phyloP scores from a whole-genome alignment of 2,888 invertebrate genomes.

The Apoderus coryli region DNA sequence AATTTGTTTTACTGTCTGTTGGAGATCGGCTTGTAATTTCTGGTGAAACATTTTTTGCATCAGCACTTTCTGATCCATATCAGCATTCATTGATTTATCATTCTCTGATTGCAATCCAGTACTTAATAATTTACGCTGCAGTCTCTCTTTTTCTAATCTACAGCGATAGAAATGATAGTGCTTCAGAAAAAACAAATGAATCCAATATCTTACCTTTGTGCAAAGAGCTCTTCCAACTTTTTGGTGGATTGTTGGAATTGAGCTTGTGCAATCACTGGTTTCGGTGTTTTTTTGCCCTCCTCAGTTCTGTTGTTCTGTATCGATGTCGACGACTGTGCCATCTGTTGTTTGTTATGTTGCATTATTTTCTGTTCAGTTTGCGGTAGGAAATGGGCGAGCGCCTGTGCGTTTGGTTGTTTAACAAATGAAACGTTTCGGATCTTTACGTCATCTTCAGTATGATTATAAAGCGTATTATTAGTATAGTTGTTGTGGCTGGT shows the following conservation, averaged over 20 bases:
- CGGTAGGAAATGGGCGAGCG: conserved; percentile 29
- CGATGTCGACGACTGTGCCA: conserved; percentile 7
- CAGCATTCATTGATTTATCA: conserved; percentile 27
- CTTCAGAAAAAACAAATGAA: too few relatives aligned
- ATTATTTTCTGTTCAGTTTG: conserved; percentile 28
- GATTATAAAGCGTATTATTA: too few relatives aligned
- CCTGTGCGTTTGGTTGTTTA: conserved; percentile 31
- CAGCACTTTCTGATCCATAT: conserved; percentile 30
- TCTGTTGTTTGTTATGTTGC: conserved; percentile 16
- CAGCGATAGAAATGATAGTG: too few relatives aligned
- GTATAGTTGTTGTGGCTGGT: too few relatives aligned
- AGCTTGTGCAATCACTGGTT: conserved; percentile 26
- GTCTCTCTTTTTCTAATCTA: conserved; percentile 31
- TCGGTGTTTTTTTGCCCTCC: conserved; percentile 22
- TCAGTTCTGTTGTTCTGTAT: conserved; percentile 18
- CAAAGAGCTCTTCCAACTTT: conserved; percentile 32
- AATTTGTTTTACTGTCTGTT: conserved; percentile 35
- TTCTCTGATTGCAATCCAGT: conserved; percentile 24
- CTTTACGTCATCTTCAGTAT: too few relatives aligned
- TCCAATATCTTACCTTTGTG: too few relatives aligned
- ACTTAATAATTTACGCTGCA: conserved; percentile 22
- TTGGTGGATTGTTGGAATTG: conserved; percentile 34
- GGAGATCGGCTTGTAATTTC: conserved; percentile 34
- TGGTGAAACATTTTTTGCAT: conserved; percentile 34
- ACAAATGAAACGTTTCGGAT: too few relatives aligned